phyloP scores from a whole-genome alignment of 2,888 invertebrate genomes.

The Melinaea menophilus region DNA sequence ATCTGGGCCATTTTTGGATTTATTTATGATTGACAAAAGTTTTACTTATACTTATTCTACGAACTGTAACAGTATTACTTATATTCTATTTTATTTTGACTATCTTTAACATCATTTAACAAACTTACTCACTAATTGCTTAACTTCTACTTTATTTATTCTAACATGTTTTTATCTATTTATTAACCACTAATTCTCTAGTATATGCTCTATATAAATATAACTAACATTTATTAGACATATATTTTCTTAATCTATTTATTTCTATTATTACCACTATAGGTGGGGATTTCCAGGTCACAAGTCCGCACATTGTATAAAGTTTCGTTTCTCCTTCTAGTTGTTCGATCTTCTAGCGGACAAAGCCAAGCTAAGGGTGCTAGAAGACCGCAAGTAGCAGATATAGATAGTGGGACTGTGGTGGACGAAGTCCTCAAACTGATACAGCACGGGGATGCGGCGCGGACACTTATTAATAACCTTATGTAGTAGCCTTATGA shows the following conservation, averaged over 20 bases:
- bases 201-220: slow-evolving; percentile 99
- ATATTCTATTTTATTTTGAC: too few species aligned
- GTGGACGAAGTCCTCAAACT: slow-evolving; percentile 96
- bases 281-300: slow-evolving; percentile 95
- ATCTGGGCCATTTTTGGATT: too few species aligned
- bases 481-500: too few species aligned
- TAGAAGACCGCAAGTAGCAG: slow-evolving; percentile 98
- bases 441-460: slow-evolving; percentile 93
- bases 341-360: slow-evolving; percentile 93
- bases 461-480: slow-evolving; percentile 73
- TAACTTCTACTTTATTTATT: too few species aligned
- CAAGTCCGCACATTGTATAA: neutral
- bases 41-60: too few species aligned
- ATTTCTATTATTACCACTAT: slow-evolving; percentile 80
- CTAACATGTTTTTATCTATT: too few species aligned
- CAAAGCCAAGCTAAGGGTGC: slow-evolving; percentile 94
- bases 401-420: slow-evolving; percentile 98
- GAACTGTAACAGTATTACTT: too few species aligned
- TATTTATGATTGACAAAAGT: too few species aligned
- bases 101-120: too few species aligned
- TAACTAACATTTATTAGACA: slow-evolving; percentile 98
- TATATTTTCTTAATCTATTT: slow-evolving; percentile 59
- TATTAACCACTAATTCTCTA: slow-evolving; percentile 87
- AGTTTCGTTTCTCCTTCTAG: slow-evolving; percentile 47
- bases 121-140: too few species aligned